Base-by-base conservation (phyloP, 1,140 invertebrate species). In the Tyrophagus putrescentiae region DNA sequence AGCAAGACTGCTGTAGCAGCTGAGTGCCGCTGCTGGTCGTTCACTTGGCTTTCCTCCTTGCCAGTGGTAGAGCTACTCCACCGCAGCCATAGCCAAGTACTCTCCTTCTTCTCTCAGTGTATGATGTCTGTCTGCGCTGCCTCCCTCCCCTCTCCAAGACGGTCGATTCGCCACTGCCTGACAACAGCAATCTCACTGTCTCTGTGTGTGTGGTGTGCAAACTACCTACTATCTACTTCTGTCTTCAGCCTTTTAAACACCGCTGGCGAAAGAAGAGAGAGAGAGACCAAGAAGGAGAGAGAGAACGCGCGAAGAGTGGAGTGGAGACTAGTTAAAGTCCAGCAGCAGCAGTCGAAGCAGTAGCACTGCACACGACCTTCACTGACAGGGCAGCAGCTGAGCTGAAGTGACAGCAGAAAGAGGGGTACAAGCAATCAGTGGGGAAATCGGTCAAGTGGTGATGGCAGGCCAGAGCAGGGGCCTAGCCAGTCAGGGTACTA, bases 351-450 rank as follows among this genome's bases (percentile, higher is more conserved):
- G 13, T 21, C n/a, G n/a, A n/a, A 39, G 21, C 36, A 39, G 13
- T 39, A 21, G 21, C 45, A 18, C 45, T 48, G 21, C 45, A 21
- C 21, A 29, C 45, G 45, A 48, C 45, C 45, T 48, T 48, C 45
- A 48, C 45, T 29, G 21, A 21, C 7, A 25, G 45, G 31, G 7
- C 45, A 48, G 18, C 18, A n/a, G n/a, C n/a, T n/a, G n/a, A n/a
- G n/a, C n/a, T n/a, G n/a, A n/a, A n/a, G n/a, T n/a, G n/a, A n/a
- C n/a, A n/a, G n/a, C n/a, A n/a, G n/a, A n/a, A n/a, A n/a, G n/a
- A n/a, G n/a, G n/a, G n/a, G n/a, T n/a, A n/a, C n/a, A n/a, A n/a
- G n/a, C n/a, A n/a, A n/a, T n/a, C n/a, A n/a, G n/a, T n/a, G n/a
- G 7, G 18, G 7, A 48, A 48, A 48, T 48, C 45, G 45, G 45